Evolutionary conservation across 1,140 invertebrate species (phyloP).

Genomic region (Argopecten irradians): DNA sequence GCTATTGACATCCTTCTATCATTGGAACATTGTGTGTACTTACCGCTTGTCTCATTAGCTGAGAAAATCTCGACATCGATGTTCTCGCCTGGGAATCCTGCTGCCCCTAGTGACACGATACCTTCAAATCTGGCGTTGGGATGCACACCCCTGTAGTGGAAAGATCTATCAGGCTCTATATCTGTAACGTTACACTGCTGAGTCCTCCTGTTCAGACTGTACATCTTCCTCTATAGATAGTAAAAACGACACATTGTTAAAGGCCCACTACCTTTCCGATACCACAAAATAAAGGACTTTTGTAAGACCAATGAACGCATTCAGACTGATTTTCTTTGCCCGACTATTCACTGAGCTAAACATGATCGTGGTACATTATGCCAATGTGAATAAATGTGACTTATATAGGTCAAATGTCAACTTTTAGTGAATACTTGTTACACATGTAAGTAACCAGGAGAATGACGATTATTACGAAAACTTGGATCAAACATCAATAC

Average conservation of each 20-base stretch:
- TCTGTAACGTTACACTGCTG: constrained; percentile 35
- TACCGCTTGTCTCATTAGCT: constrained; percentile 26
- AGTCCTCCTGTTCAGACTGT: constrained; percentile 41
- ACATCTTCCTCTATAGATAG: constrained; percentile 32
- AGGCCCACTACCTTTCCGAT: not conserved
- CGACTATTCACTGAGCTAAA: too few relatives aligned
- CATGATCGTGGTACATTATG: too few relatives aligned
- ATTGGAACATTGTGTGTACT: not conserved
- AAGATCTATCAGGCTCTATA: constrained; percentile 13
- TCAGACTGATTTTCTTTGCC: too few relatives aligned
- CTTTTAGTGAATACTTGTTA: not conserved
- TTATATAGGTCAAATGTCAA: not conserved
- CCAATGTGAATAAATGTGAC: too few relatives aligned
- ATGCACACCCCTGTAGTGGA: constrained; percentile 34
- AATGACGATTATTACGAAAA: too few relatives aligned
- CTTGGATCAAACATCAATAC: too few relatives aligned
- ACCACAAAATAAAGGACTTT: not conserved
- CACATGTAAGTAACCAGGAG: not conserved
- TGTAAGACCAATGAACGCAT: too few relatives aligned
- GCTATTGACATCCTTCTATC: too few relatives aligned
- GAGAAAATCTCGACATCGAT: constrained; percentile 27
- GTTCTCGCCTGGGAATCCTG: constrained; percentile 28
- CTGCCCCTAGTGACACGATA: constrained; percentile 26
- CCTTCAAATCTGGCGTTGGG: constrained; percentile 30
- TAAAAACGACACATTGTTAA: not conserved